phyloP scores from a whole-genome alignment of 2,113 vertebrate species.

The Genyomyrus donnyi region DNA sequence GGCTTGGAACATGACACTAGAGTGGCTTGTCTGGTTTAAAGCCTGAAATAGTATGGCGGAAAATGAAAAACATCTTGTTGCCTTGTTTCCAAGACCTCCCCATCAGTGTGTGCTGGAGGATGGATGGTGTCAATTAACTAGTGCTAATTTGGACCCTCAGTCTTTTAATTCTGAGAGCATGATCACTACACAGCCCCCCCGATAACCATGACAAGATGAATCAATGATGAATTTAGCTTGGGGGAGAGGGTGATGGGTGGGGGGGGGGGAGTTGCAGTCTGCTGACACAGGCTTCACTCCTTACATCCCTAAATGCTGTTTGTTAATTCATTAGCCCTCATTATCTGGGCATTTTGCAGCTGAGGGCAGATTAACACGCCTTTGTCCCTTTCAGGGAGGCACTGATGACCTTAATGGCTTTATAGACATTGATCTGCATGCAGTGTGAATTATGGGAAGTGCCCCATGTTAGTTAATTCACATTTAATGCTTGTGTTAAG shows the following conservation, averaged over 20 bases:
- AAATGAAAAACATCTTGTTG: not conserved
- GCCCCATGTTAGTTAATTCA: not conserved
- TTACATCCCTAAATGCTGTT: conserved; percentile 19
- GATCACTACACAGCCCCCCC: conserved; percentile 28
- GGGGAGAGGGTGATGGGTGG: not conserved
- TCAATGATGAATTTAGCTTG: conserved; percentile 35
- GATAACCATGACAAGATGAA: conserved; percentile 29
- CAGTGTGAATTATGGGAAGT: not conserved
- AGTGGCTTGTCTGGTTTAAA: not conserved
- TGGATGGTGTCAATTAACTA: conserved; percentile 24
- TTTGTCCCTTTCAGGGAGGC: conserved; percentile 27
- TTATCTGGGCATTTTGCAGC: conserved; percentile 34
- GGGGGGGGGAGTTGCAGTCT: not conserved
- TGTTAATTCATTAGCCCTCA: conserved; percentile 39
- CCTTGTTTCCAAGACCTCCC: not conserved
- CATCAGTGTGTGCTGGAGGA: not conserved
- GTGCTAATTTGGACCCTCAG: conserved; percentile 33
- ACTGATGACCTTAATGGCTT: conserved; percentile 50
- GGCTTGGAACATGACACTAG: not conserved
- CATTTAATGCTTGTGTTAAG: not conserved
- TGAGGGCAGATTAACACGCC: not conserved
- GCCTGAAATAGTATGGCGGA: not conserved
- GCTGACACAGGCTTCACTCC: conserved; percentile 18
- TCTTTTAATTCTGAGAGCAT: conserved; percentile 38
- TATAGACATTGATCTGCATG: conserved; percentile 25